Conservation (phyloP, 2,888 invertebrate species). For the Hymenopus coronatus region DNA sequence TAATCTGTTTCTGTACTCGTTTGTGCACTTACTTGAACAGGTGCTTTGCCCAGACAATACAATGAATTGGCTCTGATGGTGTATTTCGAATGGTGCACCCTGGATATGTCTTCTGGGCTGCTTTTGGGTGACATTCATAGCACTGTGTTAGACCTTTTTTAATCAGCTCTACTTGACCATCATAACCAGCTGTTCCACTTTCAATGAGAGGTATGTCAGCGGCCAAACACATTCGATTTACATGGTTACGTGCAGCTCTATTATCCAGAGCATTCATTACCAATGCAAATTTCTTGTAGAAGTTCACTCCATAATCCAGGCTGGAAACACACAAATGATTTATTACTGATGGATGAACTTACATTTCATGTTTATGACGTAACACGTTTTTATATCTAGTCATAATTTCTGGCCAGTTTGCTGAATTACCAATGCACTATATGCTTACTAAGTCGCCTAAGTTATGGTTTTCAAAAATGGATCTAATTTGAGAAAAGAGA, state of each 20-base stretch:
- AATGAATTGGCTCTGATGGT: conserved; percentile 98
- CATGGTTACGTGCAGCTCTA: conserved; percentile 93
- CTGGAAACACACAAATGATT: conserved; percentile 52
- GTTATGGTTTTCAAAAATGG: too few species aligned
- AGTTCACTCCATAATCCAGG: conserved; percentile 83
- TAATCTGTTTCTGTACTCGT: too few species aligned
- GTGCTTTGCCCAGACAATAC: conserved; percentile 99
- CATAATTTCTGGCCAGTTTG: too few species aligned
- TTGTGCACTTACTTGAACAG: conserved; percentile 80
- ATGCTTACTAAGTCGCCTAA: too few species aligned
- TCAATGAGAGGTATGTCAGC: conserved; percentile 93
- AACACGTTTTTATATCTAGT: too few species aligned
- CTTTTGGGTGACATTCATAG: conserved; percentile 94
- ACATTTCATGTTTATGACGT: too few species aligned
- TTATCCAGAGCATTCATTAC: conserved; percentile 98
- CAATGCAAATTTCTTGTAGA: conserved; percentile 85
- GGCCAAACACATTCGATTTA: conserved; percentile 97
- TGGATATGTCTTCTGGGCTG: conserved; percentile 88
- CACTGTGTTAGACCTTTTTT: conserved; percentile 88
- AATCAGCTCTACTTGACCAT: conserved; percentile 91
- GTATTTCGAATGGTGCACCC: conserved; percentile 99
- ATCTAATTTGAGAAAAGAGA: too few species aligned
- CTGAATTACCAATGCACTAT: too few species aligned
- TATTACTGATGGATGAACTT: too few species aligned
- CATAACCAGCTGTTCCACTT: conserved; percentile 95